Evolutionary conservation across 2,888 invertebrate species (phyloP).

Genomic region (Seladonia tumulorum): DNA sequence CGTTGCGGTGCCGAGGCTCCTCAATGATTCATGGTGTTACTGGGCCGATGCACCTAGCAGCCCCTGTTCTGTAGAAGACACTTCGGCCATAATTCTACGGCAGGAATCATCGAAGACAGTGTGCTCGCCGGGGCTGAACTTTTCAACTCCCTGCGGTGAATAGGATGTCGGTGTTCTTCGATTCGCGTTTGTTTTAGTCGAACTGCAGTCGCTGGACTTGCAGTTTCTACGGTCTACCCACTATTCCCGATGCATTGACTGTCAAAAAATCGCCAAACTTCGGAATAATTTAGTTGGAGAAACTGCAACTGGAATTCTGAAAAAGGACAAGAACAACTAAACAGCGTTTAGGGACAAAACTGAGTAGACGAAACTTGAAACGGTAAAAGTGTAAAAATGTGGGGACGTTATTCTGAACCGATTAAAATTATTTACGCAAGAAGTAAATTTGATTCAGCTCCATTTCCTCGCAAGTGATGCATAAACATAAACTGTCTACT

Average conservation of each 20-base stretch:
- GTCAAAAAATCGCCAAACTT: not conserved
- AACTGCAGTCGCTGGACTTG: not conserved
- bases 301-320: not conserved
- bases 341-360: no score
- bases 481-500: no score
- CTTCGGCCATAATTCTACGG: slow-evolving; percentile 1
- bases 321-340: not conserved
- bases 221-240: not conserved
- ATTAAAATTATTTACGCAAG: no score
- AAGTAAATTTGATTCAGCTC: no score
- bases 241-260: not conserved
- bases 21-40: slow-evolving; percentile 7
- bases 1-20: not conserved
- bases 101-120: slow-evolving; percentile 3
- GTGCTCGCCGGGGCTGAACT: not conserved
- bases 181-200: not conserved
- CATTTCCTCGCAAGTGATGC: no score
- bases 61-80: not conserved
- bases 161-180: not conserved
- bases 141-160: slow-evolving; percentile 8
- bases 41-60: not conserved
- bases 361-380: no score
- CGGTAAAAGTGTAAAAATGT: no score
- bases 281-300: no score
- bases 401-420: no score